Conservation (phyloP, 1,140 invertebrate species). For the Caenorhabditis latens region DNA sequence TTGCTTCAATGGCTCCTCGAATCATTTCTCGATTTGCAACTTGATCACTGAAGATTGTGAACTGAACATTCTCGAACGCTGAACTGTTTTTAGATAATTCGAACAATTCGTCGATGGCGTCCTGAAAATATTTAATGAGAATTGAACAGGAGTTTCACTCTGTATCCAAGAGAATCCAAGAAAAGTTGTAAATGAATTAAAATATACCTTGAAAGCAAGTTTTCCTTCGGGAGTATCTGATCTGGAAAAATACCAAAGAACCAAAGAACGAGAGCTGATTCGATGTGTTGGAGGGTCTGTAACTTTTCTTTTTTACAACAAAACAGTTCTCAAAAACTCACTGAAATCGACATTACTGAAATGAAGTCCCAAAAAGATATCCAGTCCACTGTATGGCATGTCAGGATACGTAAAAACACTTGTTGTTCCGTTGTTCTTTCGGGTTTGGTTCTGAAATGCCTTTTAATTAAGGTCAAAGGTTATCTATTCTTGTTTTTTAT, state of each 20-base stretch:
- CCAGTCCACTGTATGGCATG: constrained; percentile 61
- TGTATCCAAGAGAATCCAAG: neutral
- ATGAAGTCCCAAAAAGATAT: constrained; percentile 74
- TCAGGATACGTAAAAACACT: constrained; percentile 70
- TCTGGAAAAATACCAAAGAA: constrained; percentile 73
- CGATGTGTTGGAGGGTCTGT: constrained; percentile 66
- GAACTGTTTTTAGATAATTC: constrained; percentile 64
- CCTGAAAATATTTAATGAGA: constrained; percentile 21
- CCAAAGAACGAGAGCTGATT: constrained; percentile 64
- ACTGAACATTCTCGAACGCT: constrained; percentile 64
- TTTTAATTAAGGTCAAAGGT: neutral
- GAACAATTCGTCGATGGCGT: constrained; percentile 68
- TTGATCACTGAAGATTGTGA: constrained; percentile 74
- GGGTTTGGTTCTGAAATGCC: constrained; percentile 23
- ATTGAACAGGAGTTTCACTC: no score
- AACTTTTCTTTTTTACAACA: neutral
- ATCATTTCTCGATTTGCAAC: constrained; percentile 73
- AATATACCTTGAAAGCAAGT: constrained; percentile 49
- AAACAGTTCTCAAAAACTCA: neutral
- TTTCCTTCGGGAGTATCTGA: constrained; percentile 68
- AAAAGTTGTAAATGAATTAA: neutral
- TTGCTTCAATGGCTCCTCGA: constrained; percentile 71
- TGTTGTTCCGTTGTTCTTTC: constrained; percentile 61
- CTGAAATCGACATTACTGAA: constrained; percentile 66
- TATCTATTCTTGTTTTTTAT: constrained; percentile 22